phyloP scores from a whole-genome alignment of 2,113 vertebrate genomes.

The Galbula dea region DNA sequence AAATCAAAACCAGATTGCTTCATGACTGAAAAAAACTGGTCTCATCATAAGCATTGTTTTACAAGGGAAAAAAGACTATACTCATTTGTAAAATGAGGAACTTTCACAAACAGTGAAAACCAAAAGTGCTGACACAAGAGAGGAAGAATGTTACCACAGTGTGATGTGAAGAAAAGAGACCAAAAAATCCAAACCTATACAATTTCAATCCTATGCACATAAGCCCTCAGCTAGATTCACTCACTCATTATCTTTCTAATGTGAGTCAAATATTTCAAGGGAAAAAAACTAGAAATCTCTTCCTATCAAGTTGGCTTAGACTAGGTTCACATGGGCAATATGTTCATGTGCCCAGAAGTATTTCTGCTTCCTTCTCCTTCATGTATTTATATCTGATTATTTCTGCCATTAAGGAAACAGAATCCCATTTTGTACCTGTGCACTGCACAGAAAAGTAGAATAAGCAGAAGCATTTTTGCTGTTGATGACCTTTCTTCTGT shows the following conservation, averaged over 20 bases:
- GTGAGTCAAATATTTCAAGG: slow-evolving; percentile 18
- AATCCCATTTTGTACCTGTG: neutral
- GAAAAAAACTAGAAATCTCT: neutral
- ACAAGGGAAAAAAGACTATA: slow-evolving; percentile 61
- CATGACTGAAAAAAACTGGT: slow-evolving; percentile 43
- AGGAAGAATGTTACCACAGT: slow-evolving; percentile 58
- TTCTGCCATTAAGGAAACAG: neutral
- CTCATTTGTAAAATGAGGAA: slow-evolving; percentile 74
- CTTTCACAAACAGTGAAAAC: slow-evolving; percentile 77
- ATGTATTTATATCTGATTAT: neutral
- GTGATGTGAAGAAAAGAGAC: neutral
- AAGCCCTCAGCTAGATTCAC: neutral
- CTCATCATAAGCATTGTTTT: slow-evolving; percentile 68
- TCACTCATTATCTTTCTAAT: neutral
- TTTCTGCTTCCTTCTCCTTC: slow-evolving; percentile 7
- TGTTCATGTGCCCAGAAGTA: neutral
- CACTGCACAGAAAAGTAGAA: neutral
- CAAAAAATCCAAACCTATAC: neutral
- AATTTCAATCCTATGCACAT: neutral
- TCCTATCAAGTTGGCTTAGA: neutral
- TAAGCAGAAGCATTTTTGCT: neutral
- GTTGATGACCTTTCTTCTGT: neutral
- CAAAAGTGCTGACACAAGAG: slow-evolving; percentile 71
- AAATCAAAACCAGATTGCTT: slow-evolving; percentile 64
- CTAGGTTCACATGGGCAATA: neutral